Base-by-base conservation (phyloP, 1,140 invertebrate genomes). In the Agrypnia vestita region DNA sequence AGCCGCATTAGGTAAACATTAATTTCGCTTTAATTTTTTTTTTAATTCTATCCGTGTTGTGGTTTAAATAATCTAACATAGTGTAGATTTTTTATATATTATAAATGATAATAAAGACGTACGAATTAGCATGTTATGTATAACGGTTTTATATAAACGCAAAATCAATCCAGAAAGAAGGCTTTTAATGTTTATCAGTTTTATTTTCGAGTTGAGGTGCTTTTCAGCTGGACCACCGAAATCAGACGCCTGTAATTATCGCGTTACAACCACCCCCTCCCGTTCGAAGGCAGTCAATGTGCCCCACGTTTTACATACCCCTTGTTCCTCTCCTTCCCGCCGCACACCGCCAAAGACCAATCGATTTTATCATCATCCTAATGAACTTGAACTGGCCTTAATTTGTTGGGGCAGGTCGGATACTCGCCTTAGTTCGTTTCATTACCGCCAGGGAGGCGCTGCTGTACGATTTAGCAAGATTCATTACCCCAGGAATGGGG, bases 301-400 rank as follows among this genome's bases (percentile, higher is more conserved):
- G 46, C 74, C 64, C 73, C 17, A 43, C 17, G 19, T 56, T 75
- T 49, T 62, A 59, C 55, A 76, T 49, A 15, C 59, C 25, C 56
- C 74, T 15, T 43, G 9, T 4, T 21, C 46, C 43, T 21, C n/a
- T 49, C 59, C n/a, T 43, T 0, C 44, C 21, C 74, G 13, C n/a
- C 17, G 13, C 15, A n/a, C 44, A 25, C 25, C 76, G 12, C 12
- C 21, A 77, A 53, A 53, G 69, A 72, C 49, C 77, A 59, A 82
- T 82, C 81, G 81, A 82, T 82, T 82, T 82, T 82, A 82, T 82
- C 81, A 80, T 82, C 81, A 82, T 80, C 74, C 81, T 80, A 82
- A 82, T 82, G 78, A 82, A 82, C 81, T 82, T 80, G 78, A 80
- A 82, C 80, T 76, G 76, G 77, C 67, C 75, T 80, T 82, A 82